These are phyloP conservation scores for Azemiops feae DNA, from an alignment of 2,113 vertebrate genomes.

Conservation along the genomic window DNA sequence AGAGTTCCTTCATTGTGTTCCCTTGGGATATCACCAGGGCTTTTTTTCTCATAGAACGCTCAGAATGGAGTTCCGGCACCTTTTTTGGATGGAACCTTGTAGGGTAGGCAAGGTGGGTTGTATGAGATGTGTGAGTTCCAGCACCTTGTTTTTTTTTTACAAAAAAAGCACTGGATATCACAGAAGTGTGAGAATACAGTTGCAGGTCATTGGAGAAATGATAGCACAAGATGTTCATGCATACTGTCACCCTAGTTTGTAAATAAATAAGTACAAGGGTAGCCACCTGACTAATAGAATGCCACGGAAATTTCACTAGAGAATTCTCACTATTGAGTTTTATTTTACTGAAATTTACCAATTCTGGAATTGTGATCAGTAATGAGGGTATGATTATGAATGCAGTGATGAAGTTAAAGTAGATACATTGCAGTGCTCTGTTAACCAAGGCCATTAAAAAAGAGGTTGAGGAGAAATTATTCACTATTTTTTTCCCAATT, in stretches of 20 bases:
- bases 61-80: too few relatives aligned
- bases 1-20: neutral
- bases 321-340: neutral
- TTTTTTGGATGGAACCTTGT: too few relatives aligned
- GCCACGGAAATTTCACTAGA: neutral
- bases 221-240: neutral
- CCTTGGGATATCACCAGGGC: neutral
- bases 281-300: neutral
- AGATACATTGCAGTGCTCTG: neutral
- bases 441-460: neutral
- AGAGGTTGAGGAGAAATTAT: neutral
- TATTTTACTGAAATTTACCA: neutral
- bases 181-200: neutral
- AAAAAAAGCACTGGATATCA: too few relatives aligned
- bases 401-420: neutral
- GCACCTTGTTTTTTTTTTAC: too few relatives aligned
- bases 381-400: neutral
- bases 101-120: too few relatives aligned
- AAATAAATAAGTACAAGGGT: neutral
- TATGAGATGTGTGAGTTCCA: too few relatives aligned
- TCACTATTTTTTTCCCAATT: neutral
- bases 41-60: too few relatives aligned
- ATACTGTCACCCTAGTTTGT: neutral
- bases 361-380: neutral
- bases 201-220: neutral